Conservation (phyloP, 2,113 vertebrate species). For the Opisthocomus hoazin region DNA sequence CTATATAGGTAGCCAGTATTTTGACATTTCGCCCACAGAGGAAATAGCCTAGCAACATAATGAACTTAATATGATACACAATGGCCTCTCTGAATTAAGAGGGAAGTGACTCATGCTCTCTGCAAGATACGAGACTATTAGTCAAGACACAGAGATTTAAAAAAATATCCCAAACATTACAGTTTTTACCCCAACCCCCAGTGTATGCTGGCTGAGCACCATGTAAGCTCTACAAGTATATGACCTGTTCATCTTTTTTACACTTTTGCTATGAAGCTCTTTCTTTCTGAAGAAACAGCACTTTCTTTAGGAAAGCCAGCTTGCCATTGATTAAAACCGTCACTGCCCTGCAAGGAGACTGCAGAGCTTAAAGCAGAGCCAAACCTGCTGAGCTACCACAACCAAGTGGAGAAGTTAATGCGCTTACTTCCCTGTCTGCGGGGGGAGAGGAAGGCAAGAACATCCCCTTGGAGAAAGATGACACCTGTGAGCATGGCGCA, state of each 20-base stretch:
- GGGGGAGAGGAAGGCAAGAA: not conserved
- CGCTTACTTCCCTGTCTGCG: not conserved
- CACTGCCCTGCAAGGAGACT: not conserved
- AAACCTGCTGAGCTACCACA: not conserved
- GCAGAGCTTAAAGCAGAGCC: not conserved
- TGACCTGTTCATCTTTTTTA: not conserved
- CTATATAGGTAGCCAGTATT: not conserved
- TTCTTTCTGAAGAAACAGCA: not conserved
- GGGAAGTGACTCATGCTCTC: slow-evolving; percentile 44
- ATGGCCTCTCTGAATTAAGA: not conserved
- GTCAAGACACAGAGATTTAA: not conserved
- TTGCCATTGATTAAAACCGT: not conserved
- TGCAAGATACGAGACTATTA: not conserved
- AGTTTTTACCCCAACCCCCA: not conserved
- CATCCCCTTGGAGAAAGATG: accelerated
- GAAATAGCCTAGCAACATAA: slow-evolving; percentile 44
- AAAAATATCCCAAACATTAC: not conserved
- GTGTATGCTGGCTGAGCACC: not conserved
- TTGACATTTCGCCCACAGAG: not conserved
- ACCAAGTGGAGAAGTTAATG: not conserved
- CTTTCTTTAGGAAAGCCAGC: not conserved
- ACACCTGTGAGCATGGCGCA: accelerated
- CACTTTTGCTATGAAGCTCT: not conserved
- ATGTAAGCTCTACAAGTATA: not conserved
- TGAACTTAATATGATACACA: not conserved